Conservation (phyloP, 1,140 invertebrate genomes). For the Fopius arisanus region DNA sequence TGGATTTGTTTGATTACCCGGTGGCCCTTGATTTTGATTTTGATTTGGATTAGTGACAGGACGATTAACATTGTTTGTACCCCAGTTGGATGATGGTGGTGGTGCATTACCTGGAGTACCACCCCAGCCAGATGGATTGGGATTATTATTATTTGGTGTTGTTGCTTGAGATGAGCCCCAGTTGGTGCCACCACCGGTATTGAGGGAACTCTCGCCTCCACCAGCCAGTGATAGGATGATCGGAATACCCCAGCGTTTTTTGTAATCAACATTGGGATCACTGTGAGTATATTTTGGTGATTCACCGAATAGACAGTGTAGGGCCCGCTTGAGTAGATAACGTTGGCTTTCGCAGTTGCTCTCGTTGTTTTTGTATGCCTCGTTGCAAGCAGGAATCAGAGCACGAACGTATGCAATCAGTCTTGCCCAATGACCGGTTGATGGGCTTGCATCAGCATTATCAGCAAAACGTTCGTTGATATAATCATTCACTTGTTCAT, state of each 20-base stretch:
- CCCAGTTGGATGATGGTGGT: slow-evolving; percentile 55
- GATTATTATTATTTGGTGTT: slow-evolving; percentile 70
- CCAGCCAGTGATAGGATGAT: slow-evolving; percentile 71
- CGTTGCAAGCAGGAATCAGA: slow-evolving; percentile 47
- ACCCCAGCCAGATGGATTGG: slow-evolving; percentile 58
- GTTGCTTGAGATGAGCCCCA: slow-evolving; percentile 77
- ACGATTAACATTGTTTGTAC: slow-evolving; percentile 55
- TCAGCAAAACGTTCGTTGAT: slow-evolving; percentile 13
- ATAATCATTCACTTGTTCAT: slow-evolving; percentile 22
- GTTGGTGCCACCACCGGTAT: slow-evolving; percentile 72
- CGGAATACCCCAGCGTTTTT: slow-evolving; percentile 69
- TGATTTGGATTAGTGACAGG: slow-evolving; percentile 58
- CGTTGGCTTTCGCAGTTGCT: slow-evolving; percentile 41
- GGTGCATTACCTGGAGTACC: slow-evolving; percentile 67
- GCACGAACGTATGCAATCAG: slow-evolving; percentile 40
- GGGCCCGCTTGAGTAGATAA: slow-evolving; percentile 49
- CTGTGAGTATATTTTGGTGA: neutral
- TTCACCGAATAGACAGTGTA: slow-evolving; percentile 43
- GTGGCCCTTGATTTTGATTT: slow-evolving; percentile 58
- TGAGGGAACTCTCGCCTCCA: slow-evolving; percentile 81
- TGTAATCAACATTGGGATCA: slow-evolving; percentile 50
- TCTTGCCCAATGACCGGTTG: slow-evolving; percentile 33
- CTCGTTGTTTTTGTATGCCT: slow-evolving; percentile 41
- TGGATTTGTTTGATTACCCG: slow-evolving; percentile 55
- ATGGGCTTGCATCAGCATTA: slow-evolving; percentile 10